Base-by-base conservation (phyloP, 2,113 vertebrate species). In the Festucalex cinctus region DNA sequence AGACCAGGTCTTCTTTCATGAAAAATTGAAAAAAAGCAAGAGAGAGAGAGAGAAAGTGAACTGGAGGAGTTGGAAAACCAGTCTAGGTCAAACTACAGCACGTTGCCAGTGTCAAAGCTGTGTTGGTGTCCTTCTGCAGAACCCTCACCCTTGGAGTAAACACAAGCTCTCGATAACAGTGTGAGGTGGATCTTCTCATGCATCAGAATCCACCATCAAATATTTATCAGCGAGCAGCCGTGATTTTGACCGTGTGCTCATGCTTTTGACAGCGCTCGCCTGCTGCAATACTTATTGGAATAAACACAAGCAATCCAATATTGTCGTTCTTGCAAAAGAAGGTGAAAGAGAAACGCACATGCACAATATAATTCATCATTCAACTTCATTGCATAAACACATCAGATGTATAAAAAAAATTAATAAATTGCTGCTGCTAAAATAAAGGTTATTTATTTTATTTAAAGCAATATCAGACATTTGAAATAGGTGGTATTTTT, bases 151-250 rank as follows among this genome's bases (percentile, higher is more conserved):
- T 66, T 63, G 60, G 70, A 80, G 79, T 75, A 82, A 83, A 88
- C 81, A 84, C 48, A 84, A 70, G 78, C 78, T 89, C 86, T 85
- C 85, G 82, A 86, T 89, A 89, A 89, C 86, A 87, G 79, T 58
- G 79, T 43, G 72, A 83, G 78, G 85, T 85, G 79, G 79, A 84
- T 88, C 81, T 70, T 71, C 79, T 85, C 83, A 88, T 84, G 85
- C 85, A 86, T 88, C 81, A 80, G 83, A 89, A 85, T 88, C 85
- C 72, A 77, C 82, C 88, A 91, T 91, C 84, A 89, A 91, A 89
- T 91, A 92, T 91, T 90, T 88, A 91, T 83, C 73, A 76, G 17
- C 19, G 74, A 86, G 81, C 84, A 86, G 88, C 80, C 84, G 79
- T 85, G 87, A 90, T 86, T 90, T 84, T 85, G 79, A 87, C 85